Evolutionary conservation across 2,888 invertebrate genomes (phyloP).

Genomic region (Molanna angustata): DNA sequence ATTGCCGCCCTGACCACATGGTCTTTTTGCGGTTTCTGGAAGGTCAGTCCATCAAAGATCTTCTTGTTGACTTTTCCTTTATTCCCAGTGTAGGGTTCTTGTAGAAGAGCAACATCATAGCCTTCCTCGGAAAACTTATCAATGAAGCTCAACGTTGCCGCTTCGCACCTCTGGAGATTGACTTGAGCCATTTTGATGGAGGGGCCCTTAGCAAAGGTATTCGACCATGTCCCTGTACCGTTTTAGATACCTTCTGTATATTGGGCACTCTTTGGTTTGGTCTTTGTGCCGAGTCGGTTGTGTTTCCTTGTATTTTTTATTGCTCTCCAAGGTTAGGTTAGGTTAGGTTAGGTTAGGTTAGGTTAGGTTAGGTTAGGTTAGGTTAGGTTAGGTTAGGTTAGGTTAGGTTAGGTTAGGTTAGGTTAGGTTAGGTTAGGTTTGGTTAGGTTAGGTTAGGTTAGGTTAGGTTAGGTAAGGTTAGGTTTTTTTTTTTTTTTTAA

Average conservation of each 20-base stretch:
- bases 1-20: too few relatives aligned
- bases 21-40: too few relatives aligned
- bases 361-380: constrained; percentile 26
- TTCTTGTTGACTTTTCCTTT: too few relatives aligned
- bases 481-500: constrained; percentile 16
- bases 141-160: too few relatives aligned
- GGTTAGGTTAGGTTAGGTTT: constrained; percentile 31
- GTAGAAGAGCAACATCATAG: too few relatives aligned
- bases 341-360: constrained; percentile 29
- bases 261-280: not conserved
- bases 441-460: constrained; percentile 31
- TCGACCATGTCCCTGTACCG: too few relatives aligned
- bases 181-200: too few relatives aligned
- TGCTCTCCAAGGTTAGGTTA: constrained; percentile 22
- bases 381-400: constrained; percentile 24
- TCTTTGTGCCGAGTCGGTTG: not conserved
- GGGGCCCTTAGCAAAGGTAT: too few relatives aligned
- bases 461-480: constrained; percentile 30
- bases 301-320: not conserved
- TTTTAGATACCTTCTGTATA: not conserved
- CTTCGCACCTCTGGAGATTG: too few relatives aligned
- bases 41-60: too few relatives aligned
- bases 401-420: constrained; percentile 29
- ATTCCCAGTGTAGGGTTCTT: too few relatives aligned
- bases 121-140: too few relatives aligned